Evolutionary conservation across 23 tunicate genomes (phyloP), one percentile per base, ranked within the genome.

Genomic region (Phallusia fumigata): DNA sequence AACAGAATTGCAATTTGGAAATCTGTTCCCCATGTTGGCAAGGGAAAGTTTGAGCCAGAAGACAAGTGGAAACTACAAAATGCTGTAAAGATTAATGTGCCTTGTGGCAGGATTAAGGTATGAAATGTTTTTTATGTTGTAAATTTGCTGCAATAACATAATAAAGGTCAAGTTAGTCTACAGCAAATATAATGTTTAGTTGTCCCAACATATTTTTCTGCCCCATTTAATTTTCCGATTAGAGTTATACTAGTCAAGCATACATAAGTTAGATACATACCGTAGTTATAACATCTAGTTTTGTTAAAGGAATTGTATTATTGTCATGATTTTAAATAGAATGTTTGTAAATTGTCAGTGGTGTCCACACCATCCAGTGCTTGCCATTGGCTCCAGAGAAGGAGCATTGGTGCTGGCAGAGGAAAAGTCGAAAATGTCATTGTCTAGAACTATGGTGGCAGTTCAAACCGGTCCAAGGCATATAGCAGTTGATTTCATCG

Each of bases 1-100:
- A 74, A 74, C 22, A 52, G 33, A 21, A 65, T 94, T 31, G 98
- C 98, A 12, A 87, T 94, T 40, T 94, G 98, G 98, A 85, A 47
- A 31, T 53, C 52, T 2, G 33, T 76, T 11, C 86, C 87, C 5
- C 18, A 32, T 18, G 40, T 18, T 8, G 24, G 77, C 19, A 50
- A 86, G 18, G 30, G 73, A 11, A 81, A 77, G 80, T 64, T 40
- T 32, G 90, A 84, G 33, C 76, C 93, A 18, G 98, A 94, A 74
- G 85, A 85, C 33, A 76, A 79, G 28, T 94, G 98, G 98, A 65
- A 73, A 28, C 65, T 94, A 32, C 94, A 85, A 32, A 86, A 77
- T 30, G 88, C 88, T 45, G 58, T 72, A 10, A 64, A 80, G 18
- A 13, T 87, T 0, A 65, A 82, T 30, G 80, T 82, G 33, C 73